Percentiles rank a stretch among this genome's conserved stretches.
Evolutionary conservation across 2,113 vertebrate species (phyloP).

Genomic region (Phalacrocorax brasilianus): DNA sequence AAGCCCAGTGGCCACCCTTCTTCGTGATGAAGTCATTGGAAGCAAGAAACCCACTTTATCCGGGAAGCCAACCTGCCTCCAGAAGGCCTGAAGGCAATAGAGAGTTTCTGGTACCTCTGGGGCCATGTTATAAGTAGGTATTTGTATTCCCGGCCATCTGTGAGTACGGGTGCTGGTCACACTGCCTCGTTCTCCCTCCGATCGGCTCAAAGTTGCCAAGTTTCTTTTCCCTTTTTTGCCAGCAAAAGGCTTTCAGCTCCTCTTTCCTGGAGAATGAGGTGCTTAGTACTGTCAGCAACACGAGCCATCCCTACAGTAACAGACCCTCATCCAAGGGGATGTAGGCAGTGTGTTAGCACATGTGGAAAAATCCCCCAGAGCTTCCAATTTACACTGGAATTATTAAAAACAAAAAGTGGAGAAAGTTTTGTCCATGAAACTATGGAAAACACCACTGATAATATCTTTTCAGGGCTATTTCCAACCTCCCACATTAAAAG

Average conservation of each 20-base stretch:
- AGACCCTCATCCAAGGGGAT: not conserved
- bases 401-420: not conserved
- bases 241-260: not conserved
- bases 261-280: not conserved
- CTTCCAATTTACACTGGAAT: not conserved
- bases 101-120: not conserved
- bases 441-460: not conserved
- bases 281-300: not conserved
- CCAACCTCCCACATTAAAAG: not conserved
- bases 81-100: not conserved
- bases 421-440: not conserved
- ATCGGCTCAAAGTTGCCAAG: not conserved
- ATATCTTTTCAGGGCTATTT: not conserved
- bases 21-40: not conserved
- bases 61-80: not conserved
- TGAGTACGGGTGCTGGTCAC: not conserved
- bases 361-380: not conserved
- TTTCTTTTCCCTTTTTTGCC: not conserved
- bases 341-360: not conserved
- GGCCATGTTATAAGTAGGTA: not conserved
- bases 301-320: not conserved
- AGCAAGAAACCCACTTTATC: not conserved
- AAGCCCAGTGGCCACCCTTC: constrained; percentile 13
- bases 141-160: not conserved
- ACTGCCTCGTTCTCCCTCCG: rapidly evolving